Base-by-base conservation (phyloP, 2,797 vertebrate species). In the Chelmon rostratus region DNA sequence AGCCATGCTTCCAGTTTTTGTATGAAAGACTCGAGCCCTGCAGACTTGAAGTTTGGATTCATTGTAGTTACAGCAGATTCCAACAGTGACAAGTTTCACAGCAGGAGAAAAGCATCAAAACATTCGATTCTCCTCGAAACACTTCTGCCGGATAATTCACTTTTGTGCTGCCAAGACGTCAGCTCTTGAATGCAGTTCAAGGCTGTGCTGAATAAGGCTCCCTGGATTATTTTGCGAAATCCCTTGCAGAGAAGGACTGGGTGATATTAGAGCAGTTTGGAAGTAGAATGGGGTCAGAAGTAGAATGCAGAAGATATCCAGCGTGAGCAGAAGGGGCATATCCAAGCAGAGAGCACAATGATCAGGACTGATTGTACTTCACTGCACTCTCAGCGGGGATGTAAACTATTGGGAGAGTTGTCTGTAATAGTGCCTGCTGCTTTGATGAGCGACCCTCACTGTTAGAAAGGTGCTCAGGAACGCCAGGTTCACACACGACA, bases 191-290 rank as follows among this genome's bases (percentile, higher is more conserved):
- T 57, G 38, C 53, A 67, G 49, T 59, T 83, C 31, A 57, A 76
- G 67, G 49, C 65, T 84, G 68, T 64, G 52, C 47, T 18, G 42
- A 68, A 70, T 68, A 75, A 8, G 31, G 40, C 58, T 49, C 28
- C 21, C n/a, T 38, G 33, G 42, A 77, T 83, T 79, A 83, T 88
- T 81, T 71, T 28, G 75, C 69, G 63, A 80, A 73, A 65, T 72
- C 44, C 66, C 42, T 64, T 71, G 49, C 25, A 13, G 54, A 62
- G 64, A 73, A 68, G 72, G 50, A 69, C 15, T 72, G 67, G 4
- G 16, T 62, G 44, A 71, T 46, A 65, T 68, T 31, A 15, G 31
- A 21, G 15, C n/a, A 58, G 21, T 53, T 63, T 47, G 33, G 57
- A 52, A 59, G 58, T 7, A 66, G 53, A 82, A 64, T 42, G 19